Evolutionary conservation across 2,888 invertebrate genomes (phyloP).

Genomic region (Aleiodes testaceus): DNA sequence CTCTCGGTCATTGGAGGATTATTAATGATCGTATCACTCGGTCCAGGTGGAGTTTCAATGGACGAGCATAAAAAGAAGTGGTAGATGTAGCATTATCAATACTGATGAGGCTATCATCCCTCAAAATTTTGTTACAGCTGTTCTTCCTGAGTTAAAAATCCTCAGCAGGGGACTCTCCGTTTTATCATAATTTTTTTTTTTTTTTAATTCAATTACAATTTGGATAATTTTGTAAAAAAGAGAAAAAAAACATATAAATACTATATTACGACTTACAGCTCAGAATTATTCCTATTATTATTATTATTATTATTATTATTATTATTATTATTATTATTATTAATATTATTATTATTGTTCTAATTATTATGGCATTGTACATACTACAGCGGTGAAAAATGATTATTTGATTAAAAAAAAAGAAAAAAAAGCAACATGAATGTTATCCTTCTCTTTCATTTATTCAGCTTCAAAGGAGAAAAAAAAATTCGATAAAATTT

Average conservation of each 20-base stretch:
- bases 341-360: slow-evolving; percentile 48
- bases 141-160: slow-evolving; percentile 37
- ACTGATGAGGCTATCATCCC: slow-evolving; percentile 9
- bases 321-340: slow-evolving; percentile 45
- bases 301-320: slow-evolving; percentile 41
- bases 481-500: not conserved
- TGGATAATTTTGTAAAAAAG: slow-evolving; percentile 13
- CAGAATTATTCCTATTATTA: slow-evolving; percentile 58
- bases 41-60: slow-evolving; percentile 99
- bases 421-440: too few relatives aligned
- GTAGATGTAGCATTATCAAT: slow-evolving; percentile 74
- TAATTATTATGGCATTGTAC: slow-evolving; percentile 63
- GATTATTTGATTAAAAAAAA: slow-evolving; percentile 55
- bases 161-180: slow-evolving; percentile 8
- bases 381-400: slow-evolving; percentile 62
- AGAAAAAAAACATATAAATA: too few relatives aligned
- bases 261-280: too few relatives aligned
- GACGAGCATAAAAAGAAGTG: slow-evolving; percentile 99
- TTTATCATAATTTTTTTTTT: not conserved
- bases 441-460: slow-evolving; percentile 61
- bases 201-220: not conserved
- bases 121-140: slow-evolving; percentile 28
- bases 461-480: not conserved
- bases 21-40: slow-evolving; percentile 97
- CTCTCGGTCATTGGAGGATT: slow-evolving; percentile 98